Evolutionary conservation across 2,113 vertebrate species (phyloP).

Genomic region (Ageneiosus marmoratus): DNA sequence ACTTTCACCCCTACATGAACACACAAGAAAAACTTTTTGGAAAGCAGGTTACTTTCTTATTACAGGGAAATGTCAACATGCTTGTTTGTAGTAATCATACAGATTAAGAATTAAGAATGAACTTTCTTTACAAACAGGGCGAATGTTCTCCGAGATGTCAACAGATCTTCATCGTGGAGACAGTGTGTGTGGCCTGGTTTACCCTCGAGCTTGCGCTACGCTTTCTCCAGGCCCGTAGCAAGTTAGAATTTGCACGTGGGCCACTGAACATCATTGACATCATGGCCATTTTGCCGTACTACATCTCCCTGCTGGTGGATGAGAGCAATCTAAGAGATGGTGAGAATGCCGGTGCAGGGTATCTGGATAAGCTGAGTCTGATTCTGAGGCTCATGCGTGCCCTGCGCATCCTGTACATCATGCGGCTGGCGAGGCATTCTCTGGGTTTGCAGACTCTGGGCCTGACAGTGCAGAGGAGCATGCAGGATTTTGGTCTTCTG

Average conservation of each 20-base stretch:
- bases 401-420: constrained; percentile 90
- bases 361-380: constrained; percentile 90
- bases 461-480: constrained; percentile 84
- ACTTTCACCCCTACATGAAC: too few species aligned
- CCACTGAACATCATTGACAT: constrained; percentile 94
- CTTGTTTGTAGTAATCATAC: background rate
- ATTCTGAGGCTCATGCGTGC: constrained; percentile 87
- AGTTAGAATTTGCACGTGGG: constrained; percentile 86
- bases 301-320: constrained; percentile 87
- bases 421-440: constrained; percentile 92
- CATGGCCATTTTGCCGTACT: constrained; percentile 93
- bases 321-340: constrained; percentile 69
- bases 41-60: background rate
- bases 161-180: constrained; percentile 92
- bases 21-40: background rate
- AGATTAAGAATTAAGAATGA: background rate
- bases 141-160: constrained; percentile 91
- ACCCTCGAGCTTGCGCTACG: constrained; percentile 89
- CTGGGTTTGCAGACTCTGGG: constrained; percentile 92
- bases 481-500: constrained; percentile 87
- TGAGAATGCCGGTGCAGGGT: constrained; percentile 62
- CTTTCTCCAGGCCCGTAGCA: constrained; percentile 86
- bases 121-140: constrained; percentile 69
- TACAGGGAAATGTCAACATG: background rate
- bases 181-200: constrained; percentile 93